Base-by-base conservation (phyloP, 2,797 vertebrate species). In the Cichlasoma orientale region DNA sequence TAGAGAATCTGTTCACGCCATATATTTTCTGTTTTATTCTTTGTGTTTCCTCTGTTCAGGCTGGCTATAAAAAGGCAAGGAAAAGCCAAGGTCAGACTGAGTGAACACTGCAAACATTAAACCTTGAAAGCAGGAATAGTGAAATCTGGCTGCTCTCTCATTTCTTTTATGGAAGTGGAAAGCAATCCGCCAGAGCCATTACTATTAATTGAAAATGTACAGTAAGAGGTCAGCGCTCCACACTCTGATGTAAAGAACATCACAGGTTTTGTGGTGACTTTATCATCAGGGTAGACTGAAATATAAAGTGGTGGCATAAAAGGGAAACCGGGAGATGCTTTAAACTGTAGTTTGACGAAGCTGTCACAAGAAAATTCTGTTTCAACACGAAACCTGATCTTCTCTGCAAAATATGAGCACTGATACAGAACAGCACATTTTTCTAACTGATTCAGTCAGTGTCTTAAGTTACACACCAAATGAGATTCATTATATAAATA, bases 131-230 rank as follows among this genome's bases (percentile, higher is more conserved):
- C 56, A 25, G 25, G 69, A 89, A 82, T 58, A 73, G 79, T 90
- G 81, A 90, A 90, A 86, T 86, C 69, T 61, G 21, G 78, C 29
- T 1, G 9, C 59, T 59, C 68, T 75, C 66, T 92, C 36, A 88
- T 84, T 90, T 83, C 27, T 83, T 91, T 90, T 86, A 86, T 86
- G 68, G 58, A 88, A 86, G 89, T 78, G 27, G 76, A 44, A 74
- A 86, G 85, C 84, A 84, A 75, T 88, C 80, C 36, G 53, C 54
- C 74, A 66, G 75, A 61, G 56, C 77, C 74, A 83, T 85, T 86
- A 82, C 78, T 71, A 29, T 85, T 82, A 90, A 92, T 86, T 83
- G 54, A 66, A 88, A 87, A 71, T 85, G 57, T 82, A 84, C 63
- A 84, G 56, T 66, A 31, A 27, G 58, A 77, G 75, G 66, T 84